phyloP scores from a whole-genome alignment of 2,113 vertebrate genomes.

The Protomyctophum bolini region DNA sequence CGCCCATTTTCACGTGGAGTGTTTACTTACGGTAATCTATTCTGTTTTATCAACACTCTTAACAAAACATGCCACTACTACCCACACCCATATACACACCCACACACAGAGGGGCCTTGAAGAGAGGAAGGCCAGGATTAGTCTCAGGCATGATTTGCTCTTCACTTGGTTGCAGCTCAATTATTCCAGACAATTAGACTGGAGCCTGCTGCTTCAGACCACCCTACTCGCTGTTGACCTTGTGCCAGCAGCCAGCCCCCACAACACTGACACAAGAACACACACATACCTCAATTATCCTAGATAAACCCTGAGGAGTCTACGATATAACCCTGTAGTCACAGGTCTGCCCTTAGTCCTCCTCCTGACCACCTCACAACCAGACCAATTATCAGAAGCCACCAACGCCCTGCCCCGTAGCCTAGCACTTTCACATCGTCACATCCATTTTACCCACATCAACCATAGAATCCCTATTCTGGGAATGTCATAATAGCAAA shows the following conservation, averaged over 20 bases:
- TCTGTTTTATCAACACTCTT: conserved; percentile 51
- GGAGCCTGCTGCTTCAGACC: conserved; percentile 65
- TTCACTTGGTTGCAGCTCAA: conserved; percentile 72
- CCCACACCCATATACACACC: conserved; percentile 25
- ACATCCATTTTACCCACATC: background rate
- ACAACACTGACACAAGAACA: conserved; percentile 9
- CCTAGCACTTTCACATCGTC: conserved; percentile 20
- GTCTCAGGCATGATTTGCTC: conserved; percentile 69
- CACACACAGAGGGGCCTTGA: conserved; percentile 51
- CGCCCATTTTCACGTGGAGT: conserved; percentile 34
- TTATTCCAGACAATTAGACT: conserved; percentile 78
- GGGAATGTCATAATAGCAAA: no score
- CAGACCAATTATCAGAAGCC: conserved; percentile 4
- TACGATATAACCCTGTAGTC: conserved; percentile 17
- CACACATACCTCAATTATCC: background rate
- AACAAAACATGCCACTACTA: conserved; percentile 37
- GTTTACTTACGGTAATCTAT: conserved; percentile 40
- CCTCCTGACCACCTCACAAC: conserved; percentile 23
- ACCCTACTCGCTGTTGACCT: conserved; percentile 68
- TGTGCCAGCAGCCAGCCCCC: conserved; percentile 49
- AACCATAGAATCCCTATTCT: no score
- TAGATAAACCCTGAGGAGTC: background rate
- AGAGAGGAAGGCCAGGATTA: conserved; percentile 63
- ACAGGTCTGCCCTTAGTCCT: conserved; percentile 34
- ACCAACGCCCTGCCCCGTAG: conserved; percentile 1